Evolutionary conservation across 2,113 vertebrate species (phyloP).

Genomic region (Tetrao urogallus): DNA sequence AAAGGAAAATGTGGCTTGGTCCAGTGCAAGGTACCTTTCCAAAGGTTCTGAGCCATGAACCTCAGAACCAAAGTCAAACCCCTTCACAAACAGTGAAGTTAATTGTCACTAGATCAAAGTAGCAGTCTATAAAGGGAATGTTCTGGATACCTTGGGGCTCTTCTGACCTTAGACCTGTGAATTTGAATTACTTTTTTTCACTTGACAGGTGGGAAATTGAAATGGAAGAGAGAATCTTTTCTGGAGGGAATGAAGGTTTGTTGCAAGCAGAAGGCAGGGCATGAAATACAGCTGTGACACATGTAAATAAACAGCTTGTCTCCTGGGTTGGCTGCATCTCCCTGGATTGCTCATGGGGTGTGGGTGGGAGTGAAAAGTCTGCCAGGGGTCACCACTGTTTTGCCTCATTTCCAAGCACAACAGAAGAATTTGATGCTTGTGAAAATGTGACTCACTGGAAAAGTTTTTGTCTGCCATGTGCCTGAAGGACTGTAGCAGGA

Average conservation of each 20-base stretch:
- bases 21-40: background rate
- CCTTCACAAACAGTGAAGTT: background rate
- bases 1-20: background rate
- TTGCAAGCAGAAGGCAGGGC: background rate
- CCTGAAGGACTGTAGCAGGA: background rate
- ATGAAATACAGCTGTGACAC: accelerated
- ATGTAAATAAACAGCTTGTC: background rate
- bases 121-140: background rate
- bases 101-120: background rate
- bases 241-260: background rate
- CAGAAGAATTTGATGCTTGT: background rate
- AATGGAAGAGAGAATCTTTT: background rate
- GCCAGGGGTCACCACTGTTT: conserved; percentile 15
- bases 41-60: background rate
- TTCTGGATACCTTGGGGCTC: background rate
- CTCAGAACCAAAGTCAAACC: background rate
- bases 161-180: background rate
- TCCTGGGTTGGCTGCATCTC: background rate
- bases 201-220: background rate
- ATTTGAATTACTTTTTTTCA: background rate
- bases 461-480: background rate
- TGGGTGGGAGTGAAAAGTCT: conserved; percentile 5
- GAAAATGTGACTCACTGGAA: conserved; percentile 52
- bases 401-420: conserved; percentile 19
- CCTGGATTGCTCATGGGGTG: background rate